Conservation (phyloP, 2,888 invertebrate species). For the Harmothoe impar region DNA sequence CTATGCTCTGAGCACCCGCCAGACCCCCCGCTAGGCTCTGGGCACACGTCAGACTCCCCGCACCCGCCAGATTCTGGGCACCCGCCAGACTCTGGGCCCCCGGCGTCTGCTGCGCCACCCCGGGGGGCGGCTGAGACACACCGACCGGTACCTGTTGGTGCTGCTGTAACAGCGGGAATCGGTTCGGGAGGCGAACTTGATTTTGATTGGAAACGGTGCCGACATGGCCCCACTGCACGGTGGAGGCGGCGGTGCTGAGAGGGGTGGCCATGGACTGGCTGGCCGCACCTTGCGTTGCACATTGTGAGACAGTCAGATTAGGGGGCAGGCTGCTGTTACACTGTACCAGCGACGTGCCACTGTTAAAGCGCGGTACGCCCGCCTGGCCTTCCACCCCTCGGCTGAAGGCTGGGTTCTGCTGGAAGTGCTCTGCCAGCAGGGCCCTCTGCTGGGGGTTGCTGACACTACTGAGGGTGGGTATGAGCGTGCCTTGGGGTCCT, state of each 20-base stretch:
- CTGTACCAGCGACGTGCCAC: background rate
- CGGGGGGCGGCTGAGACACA: too few species aligned
- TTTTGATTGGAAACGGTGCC: conserved; percentile 18
- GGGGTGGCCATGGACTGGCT: conserved; percentile 1
- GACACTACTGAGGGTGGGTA: conserved; percentile 18
- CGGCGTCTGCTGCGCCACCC: background rate
- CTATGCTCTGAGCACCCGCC: background rate
- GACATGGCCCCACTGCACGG: conserved; percentile 38
- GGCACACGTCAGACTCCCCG: too few species aligned
- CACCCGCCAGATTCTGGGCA: too few species aligned
- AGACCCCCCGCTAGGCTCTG: conserved; percentile 7
- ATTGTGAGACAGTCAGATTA: conserved; percentile 19
- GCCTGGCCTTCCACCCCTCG: background rate
- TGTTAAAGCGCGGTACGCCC: background rate
- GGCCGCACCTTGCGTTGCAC: background rate
- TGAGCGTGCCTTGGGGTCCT: conserved; percentile 57
- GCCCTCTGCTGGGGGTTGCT: conserved; percentile 36
- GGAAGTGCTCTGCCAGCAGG: conserved; percentile 35
- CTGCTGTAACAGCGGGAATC: conserved; percentile 44
- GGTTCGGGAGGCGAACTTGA: background rate
- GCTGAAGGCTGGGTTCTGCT: background rate
- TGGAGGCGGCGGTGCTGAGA: background rate
- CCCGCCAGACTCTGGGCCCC: background rate
- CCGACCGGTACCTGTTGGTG: background rate
- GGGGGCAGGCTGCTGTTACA: background rate